Evolutionary conservation across 2,888 invertebrate species (phyloP), one percentile per base, ranked within the genome.

Genomic region (Dicranocentrus wangi): DNA sequence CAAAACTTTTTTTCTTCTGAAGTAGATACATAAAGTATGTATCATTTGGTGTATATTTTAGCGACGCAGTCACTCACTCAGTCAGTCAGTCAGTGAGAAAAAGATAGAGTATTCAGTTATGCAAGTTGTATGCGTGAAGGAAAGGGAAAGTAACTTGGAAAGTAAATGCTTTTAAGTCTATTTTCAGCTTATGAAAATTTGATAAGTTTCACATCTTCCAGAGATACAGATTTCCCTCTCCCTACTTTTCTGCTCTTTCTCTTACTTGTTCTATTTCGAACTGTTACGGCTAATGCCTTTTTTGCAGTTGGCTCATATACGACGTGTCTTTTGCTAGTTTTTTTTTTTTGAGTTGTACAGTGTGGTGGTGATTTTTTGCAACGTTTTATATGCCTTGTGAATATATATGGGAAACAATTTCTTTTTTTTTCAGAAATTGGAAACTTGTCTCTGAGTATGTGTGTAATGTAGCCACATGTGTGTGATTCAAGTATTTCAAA

Each of bases 181-280:
- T 55, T 66, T 66, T 21, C 42, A 70, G 72, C 72, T 79, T 79
- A 79, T 79, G 71, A 79, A 79, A 79, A 71, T 79, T 79, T 79
- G 71, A 79, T 79, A 79, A 71, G 79, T 70, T 55, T 70, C 70
- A 39, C 70, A 70, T 78, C 78, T 65, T 53, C 53, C 19, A 1
- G 21, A 60, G 28, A 28, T 27, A 60, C 28, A 60, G 60, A 60
- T 60, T 60, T 28, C n/a, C 28, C n/a, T 3, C 3, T n/a, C 19
- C 51, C 8, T 2, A 2, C 51, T 17, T 15, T 17, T 51, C 21
- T 51, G 8, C n/a, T n/a, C n/a, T n/a, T n/a, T n/a, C n/a, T 13
- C 13, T 51, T 51, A 5, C 25, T 28, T 28, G 1, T 60, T 28
- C 25, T 3, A 2, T 10, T 28, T 28, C 28, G 28, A 28, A 27